Conservation (phyloP, 2,797 vertebrate genomes). For the Danio jaintianensis region DNA sequence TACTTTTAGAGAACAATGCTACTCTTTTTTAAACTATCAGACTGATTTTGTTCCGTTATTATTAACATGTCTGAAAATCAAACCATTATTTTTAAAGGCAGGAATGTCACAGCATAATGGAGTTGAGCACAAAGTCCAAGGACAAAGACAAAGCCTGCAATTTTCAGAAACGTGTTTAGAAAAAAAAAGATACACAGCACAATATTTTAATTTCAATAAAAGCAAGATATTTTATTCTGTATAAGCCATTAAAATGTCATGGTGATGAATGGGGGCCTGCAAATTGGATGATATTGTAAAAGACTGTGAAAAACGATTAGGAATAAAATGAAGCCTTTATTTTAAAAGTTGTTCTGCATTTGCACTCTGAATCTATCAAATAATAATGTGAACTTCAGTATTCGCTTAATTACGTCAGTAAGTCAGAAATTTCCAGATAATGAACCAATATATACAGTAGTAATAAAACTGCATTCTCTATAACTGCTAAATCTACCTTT, state of each 20-base stretch:
- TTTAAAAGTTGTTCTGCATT: not conserved
- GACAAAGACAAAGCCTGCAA: not conserved
- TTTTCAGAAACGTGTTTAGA: not conserved
- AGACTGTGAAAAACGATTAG: not conserved
- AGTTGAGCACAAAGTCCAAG: conserved; percentile 2
- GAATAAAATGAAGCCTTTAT: not conserved
- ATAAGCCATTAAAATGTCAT: conserved; percentile 47
- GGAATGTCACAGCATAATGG: not conserved
- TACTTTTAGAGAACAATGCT: not conserved
- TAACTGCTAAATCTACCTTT: not conserved
- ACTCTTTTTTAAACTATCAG: not conserved
- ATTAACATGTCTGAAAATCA: not conserved
- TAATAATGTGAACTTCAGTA: not conserved
- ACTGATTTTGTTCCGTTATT: not conserved
- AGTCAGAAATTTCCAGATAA: not conserved
- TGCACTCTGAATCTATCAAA: not conserved
- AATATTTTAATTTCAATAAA: conserved; percentile 8
- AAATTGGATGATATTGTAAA: conserved; percentile 11
- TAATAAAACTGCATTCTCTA: not conserved
- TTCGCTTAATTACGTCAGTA: not conserved
- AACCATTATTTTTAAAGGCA: not conserved
- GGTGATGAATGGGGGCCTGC: conserved; percentile 15
- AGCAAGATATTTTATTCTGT: conserved; percentile 1
- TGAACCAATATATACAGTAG: not conserved
- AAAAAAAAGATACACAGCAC: not conserved